A percentile compares a stretch with the other conserved stretches of the same genome.
Conservation (phyloP, 2,888 invertebrate genomes). For the Fragum fragum region DNA sequence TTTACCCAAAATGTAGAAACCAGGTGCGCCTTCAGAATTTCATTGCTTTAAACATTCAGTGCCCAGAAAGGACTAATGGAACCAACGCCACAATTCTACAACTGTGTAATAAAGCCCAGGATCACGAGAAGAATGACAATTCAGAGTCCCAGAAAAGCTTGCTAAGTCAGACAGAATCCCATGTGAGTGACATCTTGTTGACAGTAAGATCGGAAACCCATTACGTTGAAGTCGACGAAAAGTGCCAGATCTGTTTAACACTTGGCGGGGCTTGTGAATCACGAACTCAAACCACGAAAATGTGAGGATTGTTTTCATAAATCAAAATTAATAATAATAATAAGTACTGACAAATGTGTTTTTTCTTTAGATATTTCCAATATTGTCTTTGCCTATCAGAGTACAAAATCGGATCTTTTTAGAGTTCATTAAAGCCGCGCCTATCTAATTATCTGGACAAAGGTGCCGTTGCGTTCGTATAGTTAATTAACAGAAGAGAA, state of each 20-base stretch:
- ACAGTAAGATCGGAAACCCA: constrained; percentile 7
- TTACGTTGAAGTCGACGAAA: constrained; percentile 17
- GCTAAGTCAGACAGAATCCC: constrained; percentile 12
- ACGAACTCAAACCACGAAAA: constrained; percentile 8
- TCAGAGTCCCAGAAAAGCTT: constrained; percentile 28
- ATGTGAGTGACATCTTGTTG: constrained; percentile 5
- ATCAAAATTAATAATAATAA: too few relatives aligned
- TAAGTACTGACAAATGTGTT: too few relatives aligned
- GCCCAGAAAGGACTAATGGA: constrained; percentile 8
- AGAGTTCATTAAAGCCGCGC: too few relatives aligned
- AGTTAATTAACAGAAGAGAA: too few relatives aligned
- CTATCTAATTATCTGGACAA: too few relatives aligned
- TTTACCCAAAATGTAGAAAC: constrained; percentile 19
- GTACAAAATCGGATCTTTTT: background rate
- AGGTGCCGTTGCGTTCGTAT: too few relatives aligned
- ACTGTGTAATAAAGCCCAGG: constrained; percentile 17
- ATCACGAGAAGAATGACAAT: background rate
- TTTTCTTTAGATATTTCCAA: too few relatives aligned
- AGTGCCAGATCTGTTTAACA: constrained; percentile 23
- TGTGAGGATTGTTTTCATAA: background rate
- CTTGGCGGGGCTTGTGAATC: background rate
- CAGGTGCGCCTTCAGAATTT: constrained; percentile 7
- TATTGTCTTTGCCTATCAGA: too few relatives aligned
- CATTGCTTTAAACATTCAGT: constrained; percentile 18
- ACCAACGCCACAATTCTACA: constrained; percentile 15